Percentiles rank a stretch among this genome's conserved stretches.
These are phyloP conservation scores for Mus musculus DNA, from an alignment of 2,113 vertebrate species.

Conservation along the genomic window DNA sequence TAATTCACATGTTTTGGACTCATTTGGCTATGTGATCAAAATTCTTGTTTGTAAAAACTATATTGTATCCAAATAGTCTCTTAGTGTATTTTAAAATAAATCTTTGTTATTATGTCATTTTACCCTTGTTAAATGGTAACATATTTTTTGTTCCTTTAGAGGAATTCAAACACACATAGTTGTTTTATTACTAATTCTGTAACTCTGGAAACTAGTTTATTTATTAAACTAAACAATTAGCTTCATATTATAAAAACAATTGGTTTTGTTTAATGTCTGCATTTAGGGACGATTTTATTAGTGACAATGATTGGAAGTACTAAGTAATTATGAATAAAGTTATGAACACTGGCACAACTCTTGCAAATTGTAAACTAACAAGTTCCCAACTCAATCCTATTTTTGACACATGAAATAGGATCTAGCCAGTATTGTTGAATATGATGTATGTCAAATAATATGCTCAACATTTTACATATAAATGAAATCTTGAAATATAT, in stretches of 20 bases:
- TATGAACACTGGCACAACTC: constrained; percentile 32
- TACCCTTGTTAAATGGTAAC: constrained; percentile 27
- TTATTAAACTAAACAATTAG: constrained; percentile 54
- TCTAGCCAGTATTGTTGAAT: background rate
- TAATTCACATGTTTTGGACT: constrained; percentile 71
- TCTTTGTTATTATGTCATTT: background rate
- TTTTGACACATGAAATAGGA: constrained; percentile 19
- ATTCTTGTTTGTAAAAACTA: constrained; percentile 44
- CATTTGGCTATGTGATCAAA: constrained; percentile 61
- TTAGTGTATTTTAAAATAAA: constrained; percentile 45
- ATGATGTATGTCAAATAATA: background rate
- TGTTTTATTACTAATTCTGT: constrained; percentile 49
- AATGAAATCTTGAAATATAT: constrained; percentile 11
- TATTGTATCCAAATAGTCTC: constrained; percentile 37
- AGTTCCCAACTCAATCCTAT: background rate
- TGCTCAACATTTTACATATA: constrained; percentile 6
- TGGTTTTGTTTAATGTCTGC: background rate
- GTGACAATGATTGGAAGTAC: background rate
- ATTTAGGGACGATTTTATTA: constrained; percentile 27
- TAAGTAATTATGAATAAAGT: constrained; percentile 24
- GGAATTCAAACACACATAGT: constrained; percentile 48
- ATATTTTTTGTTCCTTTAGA: constrained; percentile 52
- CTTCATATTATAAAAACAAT: constrained; percentile 44
- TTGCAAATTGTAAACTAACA: constrained; percentile 37
- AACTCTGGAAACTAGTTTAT: constrained; percentile 16